Percentiles rank a stretch among this genome's conserved stretches.
phyloP scores from a whole-genome alignment of 1,140 invertebrate species.

The Calliphora vicina region DNA sequence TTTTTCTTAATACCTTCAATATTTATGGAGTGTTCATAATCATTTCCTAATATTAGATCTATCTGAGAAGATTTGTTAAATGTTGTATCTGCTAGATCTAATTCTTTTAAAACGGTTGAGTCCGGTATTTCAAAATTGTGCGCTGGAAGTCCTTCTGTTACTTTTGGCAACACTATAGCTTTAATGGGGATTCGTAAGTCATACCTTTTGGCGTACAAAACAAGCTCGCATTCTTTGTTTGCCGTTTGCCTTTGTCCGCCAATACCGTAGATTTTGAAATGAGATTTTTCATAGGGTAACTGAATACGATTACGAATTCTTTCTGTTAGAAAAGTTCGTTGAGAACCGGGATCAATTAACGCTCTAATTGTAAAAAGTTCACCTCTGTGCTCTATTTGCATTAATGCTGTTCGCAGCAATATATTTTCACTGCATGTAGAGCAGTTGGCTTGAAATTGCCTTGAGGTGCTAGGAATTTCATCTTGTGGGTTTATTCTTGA shows the following conservation, averaged over 20 bases:
- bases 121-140: not conserved
- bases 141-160: not conserved
- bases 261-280: not conserved
- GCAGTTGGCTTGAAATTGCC: no score
- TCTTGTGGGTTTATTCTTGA: no score
- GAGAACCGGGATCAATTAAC: slow-evolving; percentile 1
- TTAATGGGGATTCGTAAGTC: not conserved
- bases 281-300: not conserved
- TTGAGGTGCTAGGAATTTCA: no score
- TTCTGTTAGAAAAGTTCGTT: not conserved
- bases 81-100: not conserved
- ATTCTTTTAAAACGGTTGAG: not conserved
- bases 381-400: not conserved
- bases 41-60: slow-evolving; percentile 3
- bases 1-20: slow-evolving; percentile 5
- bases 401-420: not conserved
- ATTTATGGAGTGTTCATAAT: not conserved
- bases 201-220: not conserved
- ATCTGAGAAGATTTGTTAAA: not conserved
- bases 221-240: not conserved
- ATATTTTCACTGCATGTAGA: not conserved
- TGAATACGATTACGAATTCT: not conserved
- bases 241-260: not conserved
- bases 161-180: not conserved
- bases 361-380: slow-evolving; percentile 20